Evolutionary conservation across 2,113 vertebrate species (phyloP), one percentile per base, ranked within the genome.

Genomic region (Laticauda colubrina): DNA sequence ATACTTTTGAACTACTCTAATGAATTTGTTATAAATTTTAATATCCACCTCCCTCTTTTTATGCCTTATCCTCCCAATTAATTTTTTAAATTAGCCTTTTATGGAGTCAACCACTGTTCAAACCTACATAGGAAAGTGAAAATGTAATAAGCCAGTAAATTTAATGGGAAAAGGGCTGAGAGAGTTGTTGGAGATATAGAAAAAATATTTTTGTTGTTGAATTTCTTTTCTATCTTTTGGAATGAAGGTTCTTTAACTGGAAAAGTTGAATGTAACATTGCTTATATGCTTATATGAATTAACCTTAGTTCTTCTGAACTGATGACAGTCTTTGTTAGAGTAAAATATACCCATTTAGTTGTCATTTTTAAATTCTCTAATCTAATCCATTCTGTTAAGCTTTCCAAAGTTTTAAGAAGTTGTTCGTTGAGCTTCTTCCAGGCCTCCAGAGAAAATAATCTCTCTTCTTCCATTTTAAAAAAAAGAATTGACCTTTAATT

Each of bases 371-470:
- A 53, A 69, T 92, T 93, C 59, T 54, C 48, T 48, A 48, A 48
- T 53, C 81, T 14, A 43, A 93, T 93, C 57, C 57, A 11, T 94
- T 94, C 90, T n/a, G 43, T 91, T 91, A 59, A 64, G 55, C 51
- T 89, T 93, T n/a, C 45, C 87, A 86, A 48, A 85, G 94, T 3
- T 92, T 93, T 90, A 94, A 94, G 91, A 93, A 94, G 56, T 94
- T 86, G 57, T 93, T 88, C 93, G 64, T 43, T 92, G 90, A 4
- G 1, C 21, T 93, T 94, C 91, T 92, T 94, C 3, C 91, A 93
- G 95, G 85, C 93, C 7, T 96, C 95, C 95, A 94, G 45, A 97
- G 95, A 95, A 94, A 56, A 54, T 95, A 95, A 96, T 97, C 95
- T 96, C 95, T 96, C 96, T 94, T 89, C 95, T 51, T 94, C 94